These are phyloP conservation scores for Decapterus maruadsi DNA, from an alignment of 2,797 vertebrate genomes.

Conservation along the genomic window DNA sequence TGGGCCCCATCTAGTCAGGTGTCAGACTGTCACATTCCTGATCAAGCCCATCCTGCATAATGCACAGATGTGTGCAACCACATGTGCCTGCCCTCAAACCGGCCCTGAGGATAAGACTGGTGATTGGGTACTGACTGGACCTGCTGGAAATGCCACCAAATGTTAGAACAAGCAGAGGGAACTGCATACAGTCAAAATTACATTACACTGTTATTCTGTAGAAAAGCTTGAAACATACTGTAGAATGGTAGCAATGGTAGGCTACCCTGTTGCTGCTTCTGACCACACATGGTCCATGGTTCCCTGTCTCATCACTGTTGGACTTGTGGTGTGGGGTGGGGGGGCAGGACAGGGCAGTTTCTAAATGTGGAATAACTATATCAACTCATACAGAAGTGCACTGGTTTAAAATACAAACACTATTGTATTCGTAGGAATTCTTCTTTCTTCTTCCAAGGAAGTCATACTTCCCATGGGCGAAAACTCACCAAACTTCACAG, in stretches of 20 bases:
- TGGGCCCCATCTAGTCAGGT: conserved; percentile 24
- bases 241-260: neutral
- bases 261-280: conserved; percentile 5
- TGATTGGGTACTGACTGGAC: conserved; percentile 38
- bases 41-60: conserved; percentile 32
- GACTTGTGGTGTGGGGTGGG: no score
- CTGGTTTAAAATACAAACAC: no score
- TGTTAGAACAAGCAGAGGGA: conserved; percentile 19
- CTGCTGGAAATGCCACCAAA: conserved; percentile 55
- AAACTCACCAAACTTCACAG: no score
- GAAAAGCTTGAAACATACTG: conserved; percentile 21
- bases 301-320: neutral
- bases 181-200: neutral
- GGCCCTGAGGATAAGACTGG: conserved; percentile 37
- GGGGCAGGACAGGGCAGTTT: no score
- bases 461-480: no score
- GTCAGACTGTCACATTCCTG: conserved; percentile 56
- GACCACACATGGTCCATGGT: neutral
- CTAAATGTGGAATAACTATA: neutral
- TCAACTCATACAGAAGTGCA: no score
- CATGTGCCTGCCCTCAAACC: conserved; percentile 21
- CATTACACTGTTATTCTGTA: neutral
- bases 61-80: conserved; percentile 1
- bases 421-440: no score
- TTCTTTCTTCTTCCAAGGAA: no score